Conservation (phyloP, 2,797 vertebrate species). For the Phataginus tetradactyla region DNA sequence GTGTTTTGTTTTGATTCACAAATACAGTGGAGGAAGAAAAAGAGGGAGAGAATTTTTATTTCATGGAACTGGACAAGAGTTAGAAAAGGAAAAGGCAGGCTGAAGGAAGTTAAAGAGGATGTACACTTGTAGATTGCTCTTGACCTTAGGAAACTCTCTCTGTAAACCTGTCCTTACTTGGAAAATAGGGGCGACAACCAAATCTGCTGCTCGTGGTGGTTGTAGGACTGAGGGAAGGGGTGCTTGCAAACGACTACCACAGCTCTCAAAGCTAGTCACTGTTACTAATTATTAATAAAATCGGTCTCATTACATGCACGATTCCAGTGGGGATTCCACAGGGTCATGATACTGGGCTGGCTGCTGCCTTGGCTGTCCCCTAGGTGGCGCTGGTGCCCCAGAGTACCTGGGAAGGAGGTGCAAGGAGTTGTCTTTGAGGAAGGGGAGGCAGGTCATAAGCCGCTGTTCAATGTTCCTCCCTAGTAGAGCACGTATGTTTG, state of each 20-base stretch:
- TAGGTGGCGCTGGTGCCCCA: slow-evolving; percentile 2
- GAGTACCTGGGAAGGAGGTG: not conserved
- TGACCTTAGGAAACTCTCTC: not conserved
- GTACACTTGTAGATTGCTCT: not conserved
- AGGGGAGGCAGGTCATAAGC: not conserved
- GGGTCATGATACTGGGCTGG: not conserved
- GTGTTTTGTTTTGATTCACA: not conserved
- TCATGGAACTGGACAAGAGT: not conserved
- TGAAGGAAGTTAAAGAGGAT: not conserved
- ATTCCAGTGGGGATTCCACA: not conserved
- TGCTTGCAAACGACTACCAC: too few species aligned
- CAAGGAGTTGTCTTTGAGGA: not conserved
- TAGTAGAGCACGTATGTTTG: not conserved
- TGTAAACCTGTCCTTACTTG: not conserved
- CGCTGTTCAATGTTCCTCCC: not conserved
- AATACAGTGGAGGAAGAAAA: not conserved
- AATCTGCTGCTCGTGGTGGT: not conserved
- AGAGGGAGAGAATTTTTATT: not conserved
- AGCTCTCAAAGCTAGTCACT: not conserved
- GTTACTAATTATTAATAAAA: not conserved
- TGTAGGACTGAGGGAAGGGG: not conserved
- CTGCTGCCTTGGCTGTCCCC: not conserved
- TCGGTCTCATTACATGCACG: not conserved
- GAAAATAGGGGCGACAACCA: not conserved
- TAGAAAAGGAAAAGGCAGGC: not conserved